phyloP scores from a whole-genome alignment of 2,797 vertebrate species.

The Poeciliopsis gracilis region DNA sequence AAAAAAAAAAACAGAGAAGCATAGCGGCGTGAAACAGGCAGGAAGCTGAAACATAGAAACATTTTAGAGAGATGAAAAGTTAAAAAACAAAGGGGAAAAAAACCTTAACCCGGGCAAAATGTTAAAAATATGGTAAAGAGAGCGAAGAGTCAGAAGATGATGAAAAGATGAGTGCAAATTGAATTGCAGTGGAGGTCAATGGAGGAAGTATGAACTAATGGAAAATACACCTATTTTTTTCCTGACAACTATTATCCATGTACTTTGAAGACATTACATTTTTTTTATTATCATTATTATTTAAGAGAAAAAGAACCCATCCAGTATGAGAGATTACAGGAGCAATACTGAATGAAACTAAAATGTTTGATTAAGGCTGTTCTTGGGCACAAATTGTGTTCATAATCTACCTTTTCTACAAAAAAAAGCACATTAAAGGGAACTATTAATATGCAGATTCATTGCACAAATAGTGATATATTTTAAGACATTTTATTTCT shows the following conservation, averaged over 20 bases:
- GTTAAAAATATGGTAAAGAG: constrained; percentile 34
- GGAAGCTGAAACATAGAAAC: constrained; percentile 18
- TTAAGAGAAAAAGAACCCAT: background rate
- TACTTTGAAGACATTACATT: constrained; percentile 16
- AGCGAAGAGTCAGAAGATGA: constrained; percentile 34
- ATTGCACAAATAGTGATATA: background rate
- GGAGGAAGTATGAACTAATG: constrained; percentile 29
- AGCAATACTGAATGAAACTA: background rate
- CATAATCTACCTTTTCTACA: background rate
- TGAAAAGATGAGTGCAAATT: constrained; percentile 9
- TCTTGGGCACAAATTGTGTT: background rate
- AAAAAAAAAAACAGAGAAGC: constrained; percentile 13
- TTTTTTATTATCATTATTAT: background rate
- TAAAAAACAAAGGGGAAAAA: no score
- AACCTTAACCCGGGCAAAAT: no score
- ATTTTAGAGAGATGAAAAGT: constrained; percentile 24
- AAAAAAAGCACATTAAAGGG: background rate
- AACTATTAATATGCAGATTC: background rate
- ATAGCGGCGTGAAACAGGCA: constrained; percentile 5
- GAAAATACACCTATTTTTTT: constrained; percentile 36
- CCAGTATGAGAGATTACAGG: background rate
- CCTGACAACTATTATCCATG: constrained; percentile 29
- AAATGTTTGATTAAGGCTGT: background rate
- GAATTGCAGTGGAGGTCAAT: constrained; percentile 36
- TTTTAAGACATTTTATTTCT: background rate